phyloP scores from a whole-genome alignment of 1,140 invertebrate genomes.

The Phortica variegata region DNA sequence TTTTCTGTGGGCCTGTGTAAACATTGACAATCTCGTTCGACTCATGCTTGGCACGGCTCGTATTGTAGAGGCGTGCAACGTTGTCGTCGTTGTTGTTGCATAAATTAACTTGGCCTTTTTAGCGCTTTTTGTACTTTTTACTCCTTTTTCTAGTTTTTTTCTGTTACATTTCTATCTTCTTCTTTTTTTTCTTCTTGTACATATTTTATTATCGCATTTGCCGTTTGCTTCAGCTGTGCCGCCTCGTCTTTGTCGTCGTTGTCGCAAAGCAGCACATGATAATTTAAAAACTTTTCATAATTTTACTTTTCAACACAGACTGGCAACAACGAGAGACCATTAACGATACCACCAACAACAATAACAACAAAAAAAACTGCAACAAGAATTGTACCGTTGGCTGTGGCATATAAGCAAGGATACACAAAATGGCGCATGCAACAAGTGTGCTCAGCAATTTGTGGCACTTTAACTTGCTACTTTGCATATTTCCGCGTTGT shows the following conservation, averaged over 20 bases:
- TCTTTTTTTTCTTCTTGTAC: not conserved
- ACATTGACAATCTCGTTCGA: not conserved
- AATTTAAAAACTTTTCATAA: slow-evolving; percentile 48
- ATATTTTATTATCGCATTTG: no score
- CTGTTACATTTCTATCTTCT: slow-evolving; percentile 16
- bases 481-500: slow-evolving; percentile 24
- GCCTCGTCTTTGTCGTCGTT: slow-evolving; percentile 13
- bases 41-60: not conserved
- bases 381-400: no score
- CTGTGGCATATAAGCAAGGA: no score
- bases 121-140: slow-evolving; percentile 28
- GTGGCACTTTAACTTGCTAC: slow-evolving; percentile 1
- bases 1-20: slow-evolving; percentile 9
- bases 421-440: slow-evolving; percentile 8
- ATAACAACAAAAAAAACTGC: no score
- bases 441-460: slow-evolving; percentile 24
- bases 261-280: slow-evolving; percentile 20
- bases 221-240: no score
- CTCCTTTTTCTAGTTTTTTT: slow-evolving; percentile 36
- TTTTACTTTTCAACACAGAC: slow-evolving; percentile 34
- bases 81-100: slow-evolving; percentile 11
- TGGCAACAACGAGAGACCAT: not conserved
- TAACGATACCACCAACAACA: slow-evolving; percentile 10
- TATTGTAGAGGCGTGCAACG: no score
- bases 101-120: slow-evolving; percentile 29